Conservation (phyloP, 2,888 invertebrate genomes). For the Troides aeacus region DNA sequence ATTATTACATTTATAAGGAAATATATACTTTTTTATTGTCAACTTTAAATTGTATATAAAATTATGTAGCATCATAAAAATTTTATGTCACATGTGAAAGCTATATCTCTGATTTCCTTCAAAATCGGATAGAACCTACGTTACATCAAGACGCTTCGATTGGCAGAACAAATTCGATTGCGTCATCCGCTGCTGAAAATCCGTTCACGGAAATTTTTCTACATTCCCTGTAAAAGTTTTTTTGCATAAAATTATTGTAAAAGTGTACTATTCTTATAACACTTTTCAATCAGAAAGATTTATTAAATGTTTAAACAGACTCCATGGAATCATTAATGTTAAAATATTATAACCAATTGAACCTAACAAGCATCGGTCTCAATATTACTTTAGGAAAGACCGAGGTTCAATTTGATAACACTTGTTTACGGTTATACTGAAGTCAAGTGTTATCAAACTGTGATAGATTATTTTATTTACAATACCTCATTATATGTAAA, state of each 20-base stretch:
- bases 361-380: neutral
- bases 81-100: conserved; percentile 4
- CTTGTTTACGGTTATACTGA: too few species aligned
- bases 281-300: neutral
- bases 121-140: conserved; percentile 28
- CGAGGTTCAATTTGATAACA: neutral
- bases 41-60: neutral
- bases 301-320: neutral
- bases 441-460: too few species aligned
- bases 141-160: conserved; percentile 31
- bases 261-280: neutral
- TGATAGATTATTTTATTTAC: too few species aligned
- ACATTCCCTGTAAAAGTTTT: conserved; percentile 23
- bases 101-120: conserved; percentile 19
- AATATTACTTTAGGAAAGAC: neutral
- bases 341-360: neutral
- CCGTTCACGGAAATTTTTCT: conserved; percentile 20
- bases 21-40: too few species aligned
- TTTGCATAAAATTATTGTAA: neutral
- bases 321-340: neutral
- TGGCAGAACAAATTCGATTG: conserved; percentile 31
- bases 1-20: too few species aligned
- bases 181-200: conserved; percentile 29
- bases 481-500: too few species aligned
- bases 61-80: neutral